Base-by-base conservation (phyloP, 2,888 invertebrate species). In the Ischnus inquisitorius region DNA sequence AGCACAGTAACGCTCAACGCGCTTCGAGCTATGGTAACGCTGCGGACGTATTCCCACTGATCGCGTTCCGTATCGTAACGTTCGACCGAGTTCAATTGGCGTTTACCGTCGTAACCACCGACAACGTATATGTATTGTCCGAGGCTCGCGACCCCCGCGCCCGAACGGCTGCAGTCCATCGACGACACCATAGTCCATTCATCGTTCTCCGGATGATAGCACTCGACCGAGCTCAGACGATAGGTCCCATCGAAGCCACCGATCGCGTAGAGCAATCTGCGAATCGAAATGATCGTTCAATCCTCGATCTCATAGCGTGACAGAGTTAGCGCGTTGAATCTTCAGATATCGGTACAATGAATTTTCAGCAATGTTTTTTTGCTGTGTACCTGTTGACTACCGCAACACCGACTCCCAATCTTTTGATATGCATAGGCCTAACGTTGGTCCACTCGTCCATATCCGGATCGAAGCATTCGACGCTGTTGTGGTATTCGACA, bases 181-280 rank as follows among this genome's bases (percentile, higher is more conserved):
- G 97, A 94, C 16, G 97, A 95, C 83, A 98, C 95, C 91, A 96
- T 95, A 0, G 96, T 96, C 98, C 98, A 98, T 89, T 96, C 96
- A 92, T 98, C 96, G 92, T 97, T 97, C 94, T 98, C 98, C 0
- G 98, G 98, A 93, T 98, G 97, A 94, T 98, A 98, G 93, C 98
- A 97, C 94, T 98, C 98, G 0, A 96, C 97, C 46, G 97, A 96
- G 87, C 95, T 95, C 80, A 98, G 95, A 43, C 98, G 95, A 39
- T 96, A 95, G 16, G 94, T 94, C 28, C 98, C 98, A 94, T 98
- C 97, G 93, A 97, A 98, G 0, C 98, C 98, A 69, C 98, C 98
- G 65, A 98, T 97, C 0, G 98, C 98, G 94, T 96, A 97, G 85
- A 96, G 94, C 92, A 93, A 89, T 84, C 93, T 93, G 77, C 78